Percentiles rank a stretch among this genome's conserved stretches.
Evolutionary conservation across 2,888 invertebrate genomes (phyloP).

Genomic region (Folsomia candida): DNA sequence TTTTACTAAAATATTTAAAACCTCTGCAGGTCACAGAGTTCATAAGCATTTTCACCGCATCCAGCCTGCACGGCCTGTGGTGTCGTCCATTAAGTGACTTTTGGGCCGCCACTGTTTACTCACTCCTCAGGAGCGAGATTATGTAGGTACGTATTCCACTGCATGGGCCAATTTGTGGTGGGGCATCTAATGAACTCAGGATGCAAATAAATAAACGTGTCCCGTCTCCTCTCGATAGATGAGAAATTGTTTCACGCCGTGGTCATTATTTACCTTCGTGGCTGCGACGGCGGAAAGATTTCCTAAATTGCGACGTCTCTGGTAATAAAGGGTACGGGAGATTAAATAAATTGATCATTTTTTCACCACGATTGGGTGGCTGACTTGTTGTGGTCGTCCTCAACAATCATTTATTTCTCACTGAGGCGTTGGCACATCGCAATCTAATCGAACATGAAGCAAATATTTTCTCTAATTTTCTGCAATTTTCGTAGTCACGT

Average conservation of each 20-base stretch:
- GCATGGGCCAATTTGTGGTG: background rate
- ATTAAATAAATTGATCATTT: background rate
- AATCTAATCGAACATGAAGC: background rate
- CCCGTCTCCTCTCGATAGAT: background rate
- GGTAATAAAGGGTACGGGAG: background rate
- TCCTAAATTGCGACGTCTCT: background rate
- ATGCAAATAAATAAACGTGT: too few species aligned
- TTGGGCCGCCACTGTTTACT: background rate
- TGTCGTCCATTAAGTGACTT: background rate
- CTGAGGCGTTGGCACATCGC: background rate
- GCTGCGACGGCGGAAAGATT: too few species aligned
- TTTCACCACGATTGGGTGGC: background rate
- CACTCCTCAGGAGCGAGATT: too few species aligned
- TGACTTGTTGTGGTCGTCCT: background rate
- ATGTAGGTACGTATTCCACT: too few species aligned
- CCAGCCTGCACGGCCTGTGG: too few species aligned
- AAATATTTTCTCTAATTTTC: conserved; percentile 31
- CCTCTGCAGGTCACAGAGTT: too few species aligned
- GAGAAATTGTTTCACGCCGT: background rate
- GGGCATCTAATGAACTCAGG: background rate
- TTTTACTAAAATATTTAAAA: too few species aligned
- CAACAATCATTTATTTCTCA: background rate
- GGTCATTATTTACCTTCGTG: too few species aligned
- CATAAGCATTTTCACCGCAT: too few species aligned
- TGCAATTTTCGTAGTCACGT: conserved; percentile 37